Evolutionary conservation across 2,888 invertebrate genomes (phyloP).

Genomic region (Cephus pygmeus): DNA sequence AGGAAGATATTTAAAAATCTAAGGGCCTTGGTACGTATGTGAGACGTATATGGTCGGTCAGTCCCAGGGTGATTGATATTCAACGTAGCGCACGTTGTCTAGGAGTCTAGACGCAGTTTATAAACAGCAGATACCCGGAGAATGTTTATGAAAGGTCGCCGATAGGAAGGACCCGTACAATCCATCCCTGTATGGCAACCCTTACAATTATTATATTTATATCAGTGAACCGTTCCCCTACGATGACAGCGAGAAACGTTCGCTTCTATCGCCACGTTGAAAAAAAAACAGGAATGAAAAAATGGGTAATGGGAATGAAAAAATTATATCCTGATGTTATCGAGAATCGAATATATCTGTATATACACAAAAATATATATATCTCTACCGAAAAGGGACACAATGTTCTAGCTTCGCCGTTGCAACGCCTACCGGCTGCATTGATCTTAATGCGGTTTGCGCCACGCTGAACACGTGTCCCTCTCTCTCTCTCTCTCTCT

Average conservation of each 20-base stretch:
- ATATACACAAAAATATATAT: background rate
- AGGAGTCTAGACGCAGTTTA: constrained; percentile 19
- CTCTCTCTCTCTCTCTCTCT: background rate
- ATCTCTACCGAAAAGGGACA: background rate
- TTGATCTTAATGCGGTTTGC: constrained; percentile 9
- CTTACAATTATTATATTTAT: background rate
- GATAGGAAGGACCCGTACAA: background rate
- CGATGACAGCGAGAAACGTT: background rate
- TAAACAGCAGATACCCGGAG: constrained; percentile 16
- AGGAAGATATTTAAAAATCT: background rate
- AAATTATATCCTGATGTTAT: background rate
- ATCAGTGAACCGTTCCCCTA: background rate
- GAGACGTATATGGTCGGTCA: background rate
- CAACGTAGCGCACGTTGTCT: constrained; percentile 12
- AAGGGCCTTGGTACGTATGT: background rate
- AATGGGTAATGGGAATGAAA: background rate
- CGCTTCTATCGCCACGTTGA: background rate
- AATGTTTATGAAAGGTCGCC: constrained; percentile 6
- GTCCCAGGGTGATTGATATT: constrained; percentile 15
- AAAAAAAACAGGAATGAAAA: background rate
- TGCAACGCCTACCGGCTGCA: background rate
- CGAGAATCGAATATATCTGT: background rate
- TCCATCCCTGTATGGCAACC: background rate
- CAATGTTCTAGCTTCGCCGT: background rate
- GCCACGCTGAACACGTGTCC: background rate